phyloP scores from a whole-genome alignment of 2,797 vertebrate species.

The Leuciscus waleckii region DNA sequence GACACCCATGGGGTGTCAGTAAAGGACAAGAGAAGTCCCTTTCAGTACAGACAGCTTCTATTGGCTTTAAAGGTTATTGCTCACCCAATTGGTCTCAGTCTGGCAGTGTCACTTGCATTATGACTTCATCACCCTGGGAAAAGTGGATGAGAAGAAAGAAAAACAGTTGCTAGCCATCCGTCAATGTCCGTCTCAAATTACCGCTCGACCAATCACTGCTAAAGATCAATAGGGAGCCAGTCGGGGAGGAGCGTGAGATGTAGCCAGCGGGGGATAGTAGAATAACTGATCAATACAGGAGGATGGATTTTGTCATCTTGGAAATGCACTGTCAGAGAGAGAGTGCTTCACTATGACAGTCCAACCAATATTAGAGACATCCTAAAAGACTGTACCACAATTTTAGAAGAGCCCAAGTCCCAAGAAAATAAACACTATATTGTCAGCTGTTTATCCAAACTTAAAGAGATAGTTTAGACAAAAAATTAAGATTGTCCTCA shows the following conservation, averaged over 20 bases:
- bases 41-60: conserved; percentile 67
- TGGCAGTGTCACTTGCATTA: conserved; percentile 74
- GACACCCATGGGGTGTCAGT: conserved; percentile 59
- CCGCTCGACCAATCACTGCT: conserved; percentile 85
- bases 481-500: neutral
- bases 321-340: conserved; percentile 74
- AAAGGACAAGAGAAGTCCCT: conserved; percentile 60
- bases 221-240: conserved; percentile 86
- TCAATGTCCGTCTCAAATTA: conserved; percentile 88
- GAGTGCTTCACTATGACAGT: conserved; percentile 69
- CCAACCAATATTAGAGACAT: conserved; percentile 40
- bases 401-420: neutral
- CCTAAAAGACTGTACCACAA: conserved; percentile 35
- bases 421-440: neutral
- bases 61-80: conserved; percentile 78
- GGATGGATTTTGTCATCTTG: conserved; percentile 86
- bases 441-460: neutral
- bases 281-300: conserved; percentile 84
- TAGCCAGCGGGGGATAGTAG: conserved; percentile 76
- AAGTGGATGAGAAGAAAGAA: conserved; percentile 78
- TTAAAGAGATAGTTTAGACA: neutral
- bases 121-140: conserved; percentile 83
- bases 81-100: conserved; percentile 75
- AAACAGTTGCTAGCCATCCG: conserved; percentile 82
- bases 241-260: conserved; percentile 75